phyloP scores from a whole-genome alignment of 2,888 invertebrate genomes.

The Dromius quadrimaculatus region DNA sequence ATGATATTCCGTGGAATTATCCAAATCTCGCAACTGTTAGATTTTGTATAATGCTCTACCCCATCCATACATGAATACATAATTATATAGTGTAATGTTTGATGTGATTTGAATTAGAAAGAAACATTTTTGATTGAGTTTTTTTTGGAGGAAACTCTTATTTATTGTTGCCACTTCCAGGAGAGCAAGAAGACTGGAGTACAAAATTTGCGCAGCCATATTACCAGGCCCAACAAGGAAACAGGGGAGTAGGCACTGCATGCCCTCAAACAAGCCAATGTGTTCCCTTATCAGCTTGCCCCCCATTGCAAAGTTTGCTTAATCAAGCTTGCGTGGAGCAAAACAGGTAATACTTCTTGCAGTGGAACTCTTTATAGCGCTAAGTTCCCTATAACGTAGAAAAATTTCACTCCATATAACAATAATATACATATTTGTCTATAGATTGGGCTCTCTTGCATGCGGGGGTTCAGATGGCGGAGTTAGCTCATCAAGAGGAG shows the following conservation, averaged over 20 bases:
- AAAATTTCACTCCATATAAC: neutral
- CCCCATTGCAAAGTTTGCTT: constrained; percentile 70
- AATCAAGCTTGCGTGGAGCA: constrained; percentile 70
- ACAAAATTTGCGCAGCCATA: constrained; percentile 41
- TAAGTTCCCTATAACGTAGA: neutral
- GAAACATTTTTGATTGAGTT: neutral
- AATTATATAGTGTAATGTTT: neutral
- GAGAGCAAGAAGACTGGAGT: constrained; percentile 50
- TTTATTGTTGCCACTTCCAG: neutral
- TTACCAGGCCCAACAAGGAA: constrained; percentile 21
- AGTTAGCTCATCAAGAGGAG: neutral
- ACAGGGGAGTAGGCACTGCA: neutral
- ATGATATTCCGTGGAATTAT: no score
- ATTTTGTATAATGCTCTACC: no score
- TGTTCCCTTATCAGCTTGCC: constrained; percentile 71
- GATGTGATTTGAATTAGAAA: neutral
- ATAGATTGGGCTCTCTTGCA: constrained; percentile 70
- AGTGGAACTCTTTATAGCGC: constrained; percentile 56
- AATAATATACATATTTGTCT: constrained; percentile 28
- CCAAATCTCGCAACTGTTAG: no score
- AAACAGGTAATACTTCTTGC: constrained; percentile 66
- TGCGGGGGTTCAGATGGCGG: constrained; percentile 72
- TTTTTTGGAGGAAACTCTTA: neutral
- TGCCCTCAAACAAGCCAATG: constrained; percentile 65
- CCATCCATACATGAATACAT: no score